A percentile compares a stretch with the other conserved stretches of the same genome.
phyloP scores from a whole-genome alignment of 2,113 vertebrate species.

The Clarias magur region DNA sequence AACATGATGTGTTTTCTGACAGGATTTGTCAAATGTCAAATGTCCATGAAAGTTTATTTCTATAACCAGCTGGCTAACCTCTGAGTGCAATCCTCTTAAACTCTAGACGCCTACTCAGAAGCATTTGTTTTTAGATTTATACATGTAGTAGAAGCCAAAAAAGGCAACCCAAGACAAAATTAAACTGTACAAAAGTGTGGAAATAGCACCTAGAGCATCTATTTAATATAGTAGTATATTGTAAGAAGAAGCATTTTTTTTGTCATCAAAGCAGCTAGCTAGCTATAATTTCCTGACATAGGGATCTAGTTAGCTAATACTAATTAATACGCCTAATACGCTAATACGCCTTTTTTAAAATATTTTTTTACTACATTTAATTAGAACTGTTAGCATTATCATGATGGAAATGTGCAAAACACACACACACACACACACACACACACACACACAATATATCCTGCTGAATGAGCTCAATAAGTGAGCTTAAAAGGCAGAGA shows the following conservation, averaged over 20 bases:
- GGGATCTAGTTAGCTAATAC: not conserved
- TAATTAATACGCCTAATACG: not conserved
- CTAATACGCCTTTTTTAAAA: no score
- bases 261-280: not conserved
- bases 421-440: not conserved
- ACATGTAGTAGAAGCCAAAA: not conserved
- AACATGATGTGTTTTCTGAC: not conserved
- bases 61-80: not conserved
- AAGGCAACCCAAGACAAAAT: not conserved
- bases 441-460: constrained; percentile 8
- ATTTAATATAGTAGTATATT: not conserved
- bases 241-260: no score
- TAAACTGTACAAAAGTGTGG: not conserved
- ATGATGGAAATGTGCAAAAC: not conserved
- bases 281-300: not conserved
- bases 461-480: constrained; percentile 31
- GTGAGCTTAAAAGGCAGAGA: constrained; percentile 31
- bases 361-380: not conserved
- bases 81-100: not conserved
- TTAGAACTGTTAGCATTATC: not conserved
- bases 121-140: not conserved
- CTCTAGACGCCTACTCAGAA: not conserved
- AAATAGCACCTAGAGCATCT: not conserved
- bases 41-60: not conserved
- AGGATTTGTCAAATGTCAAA: not conserved